These are phyloP conservation scores for Setipinna tenuifilis DNA, from an alignment of 2,797 vertebrate genomes.

Conservation along the genomic window DNA sequence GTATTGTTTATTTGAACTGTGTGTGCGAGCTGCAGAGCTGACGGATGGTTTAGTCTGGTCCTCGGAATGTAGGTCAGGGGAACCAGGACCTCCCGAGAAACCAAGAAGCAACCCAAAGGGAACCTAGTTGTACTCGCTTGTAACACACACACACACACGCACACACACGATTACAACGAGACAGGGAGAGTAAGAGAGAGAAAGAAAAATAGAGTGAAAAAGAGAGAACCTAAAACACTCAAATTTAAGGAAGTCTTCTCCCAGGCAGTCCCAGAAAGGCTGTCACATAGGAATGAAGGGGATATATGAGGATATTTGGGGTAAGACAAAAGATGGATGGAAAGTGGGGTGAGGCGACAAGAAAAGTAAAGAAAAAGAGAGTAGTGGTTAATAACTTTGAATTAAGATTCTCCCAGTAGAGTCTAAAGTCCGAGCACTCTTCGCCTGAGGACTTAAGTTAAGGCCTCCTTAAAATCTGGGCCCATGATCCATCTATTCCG, in stretches of 20 bases:
- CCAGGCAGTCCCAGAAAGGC: constrained; percentile 38
- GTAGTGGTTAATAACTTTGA: neutral
- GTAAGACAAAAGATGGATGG: neutral
- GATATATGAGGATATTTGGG: neutral
- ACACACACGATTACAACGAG: neutral
- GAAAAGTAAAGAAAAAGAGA: neutral
- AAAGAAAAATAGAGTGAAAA: no score
- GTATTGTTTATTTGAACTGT: constrained; percentile 3
- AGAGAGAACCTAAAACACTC: no score
- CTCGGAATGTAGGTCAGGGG: constrained; percentile 68
- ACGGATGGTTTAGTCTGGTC: constrained; percentile 54
- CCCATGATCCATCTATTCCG: neutral
- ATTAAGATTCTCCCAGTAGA: neutral
- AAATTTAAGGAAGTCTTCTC: constrained; percentile 39
- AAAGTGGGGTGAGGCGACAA: neutral
- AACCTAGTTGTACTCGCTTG: neutral
- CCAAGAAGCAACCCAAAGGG: neutral
- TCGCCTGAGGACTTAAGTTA: neutral
- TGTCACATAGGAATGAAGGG: neutral
- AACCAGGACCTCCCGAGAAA: constrained; percentile 20
- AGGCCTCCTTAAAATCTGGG: constrained; percentile 6
- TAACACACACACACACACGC: neutral
- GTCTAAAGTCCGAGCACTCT: neutral
- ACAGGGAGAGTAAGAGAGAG: no score
- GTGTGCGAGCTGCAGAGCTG: neutral